Percentiles rank a stretch among this genome's conserved stretches.
These are phyloP conservation scores for Lacerta bilineata DNA, from an alignment of 2,797 vertebrate genomes.

Conservation along the genomic window DNA sequence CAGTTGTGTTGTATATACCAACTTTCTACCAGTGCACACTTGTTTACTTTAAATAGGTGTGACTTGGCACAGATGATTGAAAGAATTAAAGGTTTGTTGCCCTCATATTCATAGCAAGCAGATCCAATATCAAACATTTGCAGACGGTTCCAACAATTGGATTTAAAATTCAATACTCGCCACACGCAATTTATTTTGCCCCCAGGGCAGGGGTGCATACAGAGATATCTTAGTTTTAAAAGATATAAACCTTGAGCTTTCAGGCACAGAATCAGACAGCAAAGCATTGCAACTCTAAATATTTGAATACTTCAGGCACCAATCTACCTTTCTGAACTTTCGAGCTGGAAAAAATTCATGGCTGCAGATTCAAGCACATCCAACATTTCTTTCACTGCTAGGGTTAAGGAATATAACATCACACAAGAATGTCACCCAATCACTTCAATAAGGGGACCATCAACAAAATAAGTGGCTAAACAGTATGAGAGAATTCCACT, in stretches of 20 bases:
- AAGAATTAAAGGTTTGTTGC: neutral
- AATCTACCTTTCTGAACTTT: neutral
- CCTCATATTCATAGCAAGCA: neutral
- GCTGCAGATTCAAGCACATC: neutral
- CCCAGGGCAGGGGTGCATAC: neutral
- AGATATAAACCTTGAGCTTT: neutral
- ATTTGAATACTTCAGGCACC: neutral
- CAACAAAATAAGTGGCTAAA: neutral
- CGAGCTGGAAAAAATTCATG: neutral
- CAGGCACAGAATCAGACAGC: neutral
- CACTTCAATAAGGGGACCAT: neutral
- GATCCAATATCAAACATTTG: neutral
- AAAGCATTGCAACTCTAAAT: neutral
- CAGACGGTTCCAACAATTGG: neutral
- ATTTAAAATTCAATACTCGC: neutral
- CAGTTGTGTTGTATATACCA: too few species aligned
- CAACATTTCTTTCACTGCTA: neutral
- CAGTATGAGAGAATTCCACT: neutral
- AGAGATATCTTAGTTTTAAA: neutral
- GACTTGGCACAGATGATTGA: neutral
- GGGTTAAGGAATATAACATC: neutral
- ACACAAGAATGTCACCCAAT: neutral
- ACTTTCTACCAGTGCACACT: too few species aligned
- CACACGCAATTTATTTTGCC: too few species aligned
- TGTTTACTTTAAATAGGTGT: too few species aligned